Base-by-base conservation (phyloP, 2,797 vertebrate genomes). In the Alectoris magna region DNA sequence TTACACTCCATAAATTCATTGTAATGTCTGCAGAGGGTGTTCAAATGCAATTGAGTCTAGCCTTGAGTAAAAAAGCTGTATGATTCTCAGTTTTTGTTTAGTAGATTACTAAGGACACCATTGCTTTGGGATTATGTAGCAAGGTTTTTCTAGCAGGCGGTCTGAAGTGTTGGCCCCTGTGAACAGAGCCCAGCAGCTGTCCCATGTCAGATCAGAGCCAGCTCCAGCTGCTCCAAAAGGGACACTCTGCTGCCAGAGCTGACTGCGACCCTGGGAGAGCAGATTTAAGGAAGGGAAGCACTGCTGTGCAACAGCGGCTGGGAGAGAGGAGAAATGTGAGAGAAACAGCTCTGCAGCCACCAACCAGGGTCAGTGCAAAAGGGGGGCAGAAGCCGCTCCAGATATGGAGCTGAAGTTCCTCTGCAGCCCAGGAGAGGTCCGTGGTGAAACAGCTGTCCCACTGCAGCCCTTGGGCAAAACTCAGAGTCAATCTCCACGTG, bases 11-110 rank as follows among this genome's bases (percentile, higher is more conserved):
- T 6, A 27, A 0, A 1, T 34, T 83, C 53, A 49, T 17, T 41
- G 27, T 31, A 48, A 76, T 44, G 63, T 68, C 60, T 27, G 9
- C 0, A 0, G 49, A 10, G 21, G 56, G 60, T 14, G 15, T 1
- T 36, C n/a, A 66, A 80, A 26, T 9, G 14, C 48, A 55, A 62
- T 34, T 14, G 43, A 19, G 48, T 70, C 56, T 68, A 48, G 43
- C 16, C 29, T 62, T 59, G 5, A 4, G 19, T 27, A 66, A 77
- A 79, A 53, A 83, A 29, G 60, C 66, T 0, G 0, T 43, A 67
- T 71, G 19, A 58, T 66, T 66, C 36, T 73, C 19, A 21, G 0
- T 0, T 7, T 43, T 19, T 60, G 44, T 76, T 26, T 75, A 13
- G 26, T 5, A 49, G 73, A 31, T 34, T 70, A 19, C 16, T 11